Conservation (phyloP, 2,888 invertebrate species). For the Embidobia sp. region DNA sequence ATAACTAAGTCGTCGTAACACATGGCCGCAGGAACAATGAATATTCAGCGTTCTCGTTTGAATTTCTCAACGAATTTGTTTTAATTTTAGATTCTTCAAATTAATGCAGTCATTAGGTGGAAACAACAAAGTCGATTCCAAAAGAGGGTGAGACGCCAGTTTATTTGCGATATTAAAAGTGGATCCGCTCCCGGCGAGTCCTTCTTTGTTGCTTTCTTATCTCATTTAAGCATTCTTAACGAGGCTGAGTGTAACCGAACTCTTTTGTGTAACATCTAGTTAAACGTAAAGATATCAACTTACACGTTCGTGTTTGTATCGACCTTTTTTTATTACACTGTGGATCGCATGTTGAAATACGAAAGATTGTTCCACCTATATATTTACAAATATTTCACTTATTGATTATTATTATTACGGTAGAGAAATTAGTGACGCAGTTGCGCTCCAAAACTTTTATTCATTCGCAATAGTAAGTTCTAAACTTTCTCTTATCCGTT, state of each 20-base stretch:
- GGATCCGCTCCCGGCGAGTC: not conserved
- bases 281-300: constrained; percentile 70
- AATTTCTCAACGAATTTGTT: constrained; percentile 14
- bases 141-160: not conserved
- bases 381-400: constrained; percentile 6
- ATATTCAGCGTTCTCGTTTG: constrained; percentile 25
- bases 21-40: constrained; percentile 9
- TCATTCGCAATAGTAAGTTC: not conserved
- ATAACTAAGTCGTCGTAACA: constrained; percentile 10
- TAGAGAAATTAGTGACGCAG: constrained; percentile 1
- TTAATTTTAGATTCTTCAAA: constrained; percentile 15
- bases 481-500: not conserved
- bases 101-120: constrained; percentile 11
- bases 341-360: constrained; percentile 43
- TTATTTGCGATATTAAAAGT: constrained; percentile 20
- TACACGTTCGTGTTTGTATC: constrained; percentile 57
- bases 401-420: constrained; percentile 33
- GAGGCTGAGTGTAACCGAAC: constrained; percentile 64
- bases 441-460: not conserved
- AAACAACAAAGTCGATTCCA: constrained; percentile 3
- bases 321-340: constrained; percentile 27
- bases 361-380: constrained; percentile 34
- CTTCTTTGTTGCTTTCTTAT: constrained; percentile 25
- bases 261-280: constrained; percentile 64
- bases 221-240: constrained; percentile 31